phyloP scores from a whole-genome alignment of 2,888 invertebrate genomes.

The Limnephilus lunatus region DNA sequence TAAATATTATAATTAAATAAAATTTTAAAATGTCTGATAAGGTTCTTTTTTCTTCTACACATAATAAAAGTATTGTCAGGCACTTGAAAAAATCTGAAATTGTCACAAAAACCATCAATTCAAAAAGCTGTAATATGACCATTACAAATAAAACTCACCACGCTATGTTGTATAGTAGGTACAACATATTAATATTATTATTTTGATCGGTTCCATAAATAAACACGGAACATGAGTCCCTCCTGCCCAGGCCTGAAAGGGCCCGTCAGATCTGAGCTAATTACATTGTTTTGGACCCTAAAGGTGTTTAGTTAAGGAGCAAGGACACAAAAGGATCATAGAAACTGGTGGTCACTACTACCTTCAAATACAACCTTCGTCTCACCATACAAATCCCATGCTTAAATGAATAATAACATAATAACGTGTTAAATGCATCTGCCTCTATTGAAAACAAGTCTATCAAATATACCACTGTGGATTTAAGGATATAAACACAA shows the following conservation, averaged over 20 bases:
- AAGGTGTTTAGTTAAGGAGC: conserved; percentile 58
- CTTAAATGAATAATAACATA: conserved; percentile 61
- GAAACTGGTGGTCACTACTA: conserved; percentile 12
- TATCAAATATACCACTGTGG: neutral
- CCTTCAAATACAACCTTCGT: conserved; percentile 15
- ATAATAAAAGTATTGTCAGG: neutral
- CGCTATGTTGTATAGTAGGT: neutral
- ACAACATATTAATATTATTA: neutral
- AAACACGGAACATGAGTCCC: conserved; percentile 34
- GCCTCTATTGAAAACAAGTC: conserved; percentile 31
- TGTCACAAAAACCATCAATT: neutral
- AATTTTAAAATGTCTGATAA: neutral
- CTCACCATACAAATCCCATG: conserved; percentile 35
- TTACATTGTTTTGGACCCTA: conserved; percentile 61
- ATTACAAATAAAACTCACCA: neutral
- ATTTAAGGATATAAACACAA: neutral
- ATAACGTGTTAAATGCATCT: conserved; percentile 60
- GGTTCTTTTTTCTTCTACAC: neutral
- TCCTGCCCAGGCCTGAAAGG: conserved; percentile 12
- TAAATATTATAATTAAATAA: too few species aligned
- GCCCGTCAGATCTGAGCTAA: conserved; percentile 61
- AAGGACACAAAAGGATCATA: conserved; percentile 30
- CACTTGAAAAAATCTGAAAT: neutral
- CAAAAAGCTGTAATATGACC: neutral
- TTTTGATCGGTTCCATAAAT: conserved; percentile 14